phyloP scores from a whole-genome alignment of 2,888 invertebrate genomes.

The Drosophila flavopinicola region DNA sequence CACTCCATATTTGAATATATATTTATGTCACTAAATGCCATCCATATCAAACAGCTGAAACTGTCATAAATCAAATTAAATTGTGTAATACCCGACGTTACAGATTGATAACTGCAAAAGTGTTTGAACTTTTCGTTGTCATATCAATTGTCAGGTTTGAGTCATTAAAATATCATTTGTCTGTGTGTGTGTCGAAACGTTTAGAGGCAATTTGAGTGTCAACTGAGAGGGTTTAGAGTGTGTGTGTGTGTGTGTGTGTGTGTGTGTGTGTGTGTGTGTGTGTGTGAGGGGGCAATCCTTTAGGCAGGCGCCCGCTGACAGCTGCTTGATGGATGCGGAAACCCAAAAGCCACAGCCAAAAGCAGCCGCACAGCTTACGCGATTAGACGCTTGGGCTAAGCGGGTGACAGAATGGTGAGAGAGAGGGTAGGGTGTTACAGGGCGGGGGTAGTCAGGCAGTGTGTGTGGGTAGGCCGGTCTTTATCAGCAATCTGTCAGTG shows the following conservation, averaged over 20 bases:
- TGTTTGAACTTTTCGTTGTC: conserved; percentile 15
- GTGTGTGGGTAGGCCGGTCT: conserved; percentile 17
- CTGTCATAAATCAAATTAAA: conserved; percentile 42
- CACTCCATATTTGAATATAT: neutral
- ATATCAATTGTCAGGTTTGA: conserved; percentile 12
- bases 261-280: conserved; percentile 3
- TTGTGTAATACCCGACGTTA: conserved; percentile 6
- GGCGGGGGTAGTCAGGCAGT: neutral
- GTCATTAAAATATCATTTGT: conserved; percentile 21
- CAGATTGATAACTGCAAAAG: conserved; percentile 40
- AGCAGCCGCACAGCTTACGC: conserved; percentile 44
- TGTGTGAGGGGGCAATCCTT: conserved; percentile 26
- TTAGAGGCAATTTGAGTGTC: conserved; percentile 50
- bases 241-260: conserved; percentile 3
- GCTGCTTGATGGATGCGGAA: conserved; percentile 52
- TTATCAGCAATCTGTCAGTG: conserved; percentile 77
- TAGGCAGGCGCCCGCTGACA: conserved; percentile 36
- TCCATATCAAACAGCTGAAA: conserved; percentile 10
- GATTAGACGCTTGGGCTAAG: conserved; percentile 32
- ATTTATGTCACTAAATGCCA: conserved; percentile 3
- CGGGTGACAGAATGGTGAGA: neutral
- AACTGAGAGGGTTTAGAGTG: no score
- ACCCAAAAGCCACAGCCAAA: conserved; percentile 28
- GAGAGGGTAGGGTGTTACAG: no score
- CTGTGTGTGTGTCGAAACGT: conserved; percentile 9